A percentile compares a stretch with the other conserved stretches of the same genome.
phyloP scores from a whole-genome alignment of 2,113 vertebrate genomes.

The Budorcas taxicolor region DNA sequence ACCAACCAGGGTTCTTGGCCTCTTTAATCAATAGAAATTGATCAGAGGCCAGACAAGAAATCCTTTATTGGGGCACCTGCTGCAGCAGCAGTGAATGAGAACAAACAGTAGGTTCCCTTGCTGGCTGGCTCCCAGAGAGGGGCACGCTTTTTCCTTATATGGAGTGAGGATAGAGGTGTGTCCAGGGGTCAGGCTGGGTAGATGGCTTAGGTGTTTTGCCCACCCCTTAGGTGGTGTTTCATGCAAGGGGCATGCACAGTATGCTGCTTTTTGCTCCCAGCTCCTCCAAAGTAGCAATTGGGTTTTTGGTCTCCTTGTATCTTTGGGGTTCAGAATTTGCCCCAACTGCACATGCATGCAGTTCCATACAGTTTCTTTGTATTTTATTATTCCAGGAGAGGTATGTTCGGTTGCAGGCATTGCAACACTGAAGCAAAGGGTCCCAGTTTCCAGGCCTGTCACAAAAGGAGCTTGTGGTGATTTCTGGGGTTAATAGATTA shows the following conservation, averaged over 20 bases:
- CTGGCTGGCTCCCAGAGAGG: background rate
- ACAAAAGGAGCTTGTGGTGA: background rate
- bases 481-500: too few relatives aligned
- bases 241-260: background rate
- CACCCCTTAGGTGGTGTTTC: background rate
- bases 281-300: background rate
- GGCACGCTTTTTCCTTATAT: background rate
- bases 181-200: background rate
- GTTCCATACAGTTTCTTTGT: background rate
- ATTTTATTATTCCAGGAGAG: background rate
- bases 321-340: background rate
- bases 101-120: background rate
- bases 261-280: background rate
- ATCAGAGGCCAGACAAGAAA: background rate
- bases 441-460: background rate
- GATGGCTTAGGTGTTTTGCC: background rate
- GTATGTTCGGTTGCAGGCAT: background rate
- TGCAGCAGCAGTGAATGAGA: background rate
- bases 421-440: background rate
- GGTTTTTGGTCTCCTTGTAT: background rate
- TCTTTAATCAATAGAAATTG: background rate
- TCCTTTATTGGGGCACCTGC: background rate
- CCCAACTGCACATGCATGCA: background rate
- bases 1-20: background rate
- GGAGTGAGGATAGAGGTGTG: background rate